A percentile compares a stretch with the other conserved stretches of the same genome.
Conservation (phyloP, 37 sponge, comb jelly and placozoan species). For the Agelas oroides region DNA sequence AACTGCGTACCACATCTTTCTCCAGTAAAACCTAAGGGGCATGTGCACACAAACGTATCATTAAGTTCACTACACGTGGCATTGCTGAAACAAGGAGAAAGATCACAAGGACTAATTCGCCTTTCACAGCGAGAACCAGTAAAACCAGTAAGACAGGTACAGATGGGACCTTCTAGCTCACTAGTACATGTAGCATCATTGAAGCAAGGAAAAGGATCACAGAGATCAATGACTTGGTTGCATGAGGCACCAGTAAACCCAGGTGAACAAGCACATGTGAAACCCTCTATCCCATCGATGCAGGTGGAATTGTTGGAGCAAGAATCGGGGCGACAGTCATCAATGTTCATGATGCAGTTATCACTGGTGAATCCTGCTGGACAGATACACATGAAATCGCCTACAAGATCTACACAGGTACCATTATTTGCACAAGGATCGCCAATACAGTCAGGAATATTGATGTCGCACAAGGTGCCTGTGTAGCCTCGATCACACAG, state of each 20-base stretch:
- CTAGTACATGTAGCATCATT: constrained; percentile 54
- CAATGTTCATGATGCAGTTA: constrained; percentile 44
- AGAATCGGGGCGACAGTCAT: constrained; percentile 51
- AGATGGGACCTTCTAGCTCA: constrained; percentile 14
- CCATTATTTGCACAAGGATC: constrained; percentile 70
- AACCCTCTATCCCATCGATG: constrained; percentile 41
- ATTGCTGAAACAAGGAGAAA: constrained; percentile 35
- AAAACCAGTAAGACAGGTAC: constrained; percentile 28
- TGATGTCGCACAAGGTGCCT: constrained; percentile 46
- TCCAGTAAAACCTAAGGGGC: constrained; percentile 68
- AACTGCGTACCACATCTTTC: constrained; percentile 27
- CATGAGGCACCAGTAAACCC: constrained; percentile 58
- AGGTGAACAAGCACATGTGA: constrained; percentile 48
- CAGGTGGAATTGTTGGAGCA: constrained; percentile 29
- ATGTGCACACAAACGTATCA: constrained; percentile 35
- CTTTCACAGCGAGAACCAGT: constrained; percentile 51
- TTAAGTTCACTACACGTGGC: constrained; percentile 22
- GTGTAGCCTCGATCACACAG: constrained; percentile 59
- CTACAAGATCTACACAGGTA: constrained; percentile 52
- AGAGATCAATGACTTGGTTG: constrained; percentile 32
- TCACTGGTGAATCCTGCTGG: constrained; percentile 49
- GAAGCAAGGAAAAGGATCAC: constrained; percentile 16
- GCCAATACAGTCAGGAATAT: constrained; percentile 25
- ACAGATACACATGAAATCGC: constrained; percentile 26
- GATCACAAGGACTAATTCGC: background rate